Conservation (phyloP, 2,113 vertebrate species). For the Synchiropus splendidus region DNA sequence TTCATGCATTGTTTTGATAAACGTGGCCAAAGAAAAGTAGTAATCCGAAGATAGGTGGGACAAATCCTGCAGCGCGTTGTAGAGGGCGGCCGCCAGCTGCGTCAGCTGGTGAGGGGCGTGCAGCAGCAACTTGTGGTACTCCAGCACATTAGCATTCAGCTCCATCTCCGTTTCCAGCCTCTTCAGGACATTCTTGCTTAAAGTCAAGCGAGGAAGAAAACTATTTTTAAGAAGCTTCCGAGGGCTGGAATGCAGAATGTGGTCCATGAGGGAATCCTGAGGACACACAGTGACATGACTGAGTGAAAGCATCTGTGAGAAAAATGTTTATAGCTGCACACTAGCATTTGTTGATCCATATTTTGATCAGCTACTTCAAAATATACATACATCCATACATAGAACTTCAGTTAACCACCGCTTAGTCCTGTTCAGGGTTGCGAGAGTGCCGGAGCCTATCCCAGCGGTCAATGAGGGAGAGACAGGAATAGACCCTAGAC, state of each 20-base stretch:
- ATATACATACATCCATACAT: too few relatives aligned
- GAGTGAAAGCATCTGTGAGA: too few relatives aligned
- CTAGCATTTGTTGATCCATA: too few relatives aligned
- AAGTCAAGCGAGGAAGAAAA: constrained; percentile 42
- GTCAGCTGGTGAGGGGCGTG: constrained; percentile 31
- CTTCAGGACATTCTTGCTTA: constrained; percentile 42
- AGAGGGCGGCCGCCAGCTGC: constrained; percentile 48
- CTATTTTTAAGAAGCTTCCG: constrained; percentile 33
- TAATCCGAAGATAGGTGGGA: constrained; percentile 66
- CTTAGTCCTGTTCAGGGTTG: too few relatives aligned
- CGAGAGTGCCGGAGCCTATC: too few relatives aligned
- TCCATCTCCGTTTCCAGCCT: constrained; percentile 32
- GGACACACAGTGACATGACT: constrained; percentile 5
- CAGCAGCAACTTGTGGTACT: constrained; percentile 31
- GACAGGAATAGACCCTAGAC: too few relatives aligned
- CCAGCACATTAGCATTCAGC: constrained; percentile 43
- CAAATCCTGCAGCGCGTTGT: constrained; percentile 63
- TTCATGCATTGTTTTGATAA: constrained; percentile 39
- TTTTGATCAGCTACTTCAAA: too few relatives aligned
- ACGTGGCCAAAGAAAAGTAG: constrained; percentile 52
- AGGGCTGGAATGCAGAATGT: constrained; percentile 37
- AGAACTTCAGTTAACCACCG: too few relatives aligned
- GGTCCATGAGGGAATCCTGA: constrained; percentile 57
- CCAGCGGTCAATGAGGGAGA: too few relatives aligned
- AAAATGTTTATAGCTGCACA: not conserved